Percentiles rank a stretch among this genome's conserved stretches.
phyloP scores from a whole-genome alignment of 2,888 invertebrate genomes.

The Ormia ochracea region DNA sequence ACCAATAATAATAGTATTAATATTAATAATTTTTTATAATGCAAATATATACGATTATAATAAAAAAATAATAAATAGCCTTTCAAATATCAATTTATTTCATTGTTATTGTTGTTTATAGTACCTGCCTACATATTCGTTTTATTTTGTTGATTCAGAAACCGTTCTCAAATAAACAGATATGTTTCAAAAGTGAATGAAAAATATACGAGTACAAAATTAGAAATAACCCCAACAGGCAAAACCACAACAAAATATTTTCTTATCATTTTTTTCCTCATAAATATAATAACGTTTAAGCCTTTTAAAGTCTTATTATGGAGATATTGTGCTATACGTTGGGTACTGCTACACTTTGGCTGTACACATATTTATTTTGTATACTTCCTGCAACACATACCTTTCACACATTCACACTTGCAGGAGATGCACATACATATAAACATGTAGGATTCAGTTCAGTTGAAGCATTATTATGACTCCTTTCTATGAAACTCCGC shows the following conservation, averaged over 20 bases:
- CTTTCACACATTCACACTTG: background rate
- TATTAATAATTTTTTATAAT: too few species aligned
- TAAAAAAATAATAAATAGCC: constrained; percentile 61
- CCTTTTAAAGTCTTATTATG: constrained; percentile 31
- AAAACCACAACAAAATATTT: constrained; percentile 60
- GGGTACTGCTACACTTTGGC: background rate
- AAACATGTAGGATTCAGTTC: background rate
- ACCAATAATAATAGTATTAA: too few species aligned
- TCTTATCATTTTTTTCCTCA: background rate
- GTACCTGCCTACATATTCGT: background rate
- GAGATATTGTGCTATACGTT: background rate
- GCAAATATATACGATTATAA: too few species aligned
- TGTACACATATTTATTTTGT: too few species aligned
- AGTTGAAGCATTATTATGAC: background rate
- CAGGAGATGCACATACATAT: background rate
- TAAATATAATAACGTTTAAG: background rate
- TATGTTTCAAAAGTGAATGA: background rate
- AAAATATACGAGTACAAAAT: constrained; percentile 20
- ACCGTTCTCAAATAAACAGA: background rate
- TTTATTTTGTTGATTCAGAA: background rate
- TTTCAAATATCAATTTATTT: constrained; percentile 60
- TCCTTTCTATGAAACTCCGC: background rate
- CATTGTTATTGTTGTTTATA: constrained; percentile 25
- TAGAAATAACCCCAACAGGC: constrained; percentile 57
- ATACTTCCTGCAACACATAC: background rate